A percentile compares a stretch with the other conserved stretches of the same genome.
These are phyloP conservation scores for Petrophora chlorosata DNA, from an alignment of 2,888 invertebrate genomes.

Conservation along the genomic window DNA sequence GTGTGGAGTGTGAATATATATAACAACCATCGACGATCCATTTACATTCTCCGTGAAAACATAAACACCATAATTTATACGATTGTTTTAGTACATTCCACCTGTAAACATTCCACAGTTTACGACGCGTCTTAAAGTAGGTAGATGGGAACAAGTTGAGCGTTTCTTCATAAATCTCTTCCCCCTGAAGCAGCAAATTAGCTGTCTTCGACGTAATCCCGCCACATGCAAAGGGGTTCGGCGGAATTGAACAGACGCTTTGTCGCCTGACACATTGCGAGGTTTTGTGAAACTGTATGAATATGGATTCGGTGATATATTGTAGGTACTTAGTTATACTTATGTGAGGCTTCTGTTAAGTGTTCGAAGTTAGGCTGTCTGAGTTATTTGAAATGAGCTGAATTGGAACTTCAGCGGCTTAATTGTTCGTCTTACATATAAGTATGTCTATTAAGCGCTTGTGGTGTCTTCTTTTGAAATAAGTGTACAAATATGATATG, in stretches of 20 bases:
- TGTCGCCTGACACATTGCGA: slow-evolving; percentile 32
- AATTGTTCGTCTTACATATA: too few relatives aligned
- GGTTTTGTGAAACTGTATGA: slow-evolving; percentile 7
- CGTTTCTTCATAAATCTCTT: slow-evolving; percentile 27
- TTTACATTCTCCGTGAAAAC: too few relatives aligned
- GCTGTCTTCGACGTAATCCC: slow-evolving; percentile 46
- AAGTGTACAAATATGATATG: too few relatives aligned
- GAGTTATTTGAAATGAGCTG: too few relatives aligned
- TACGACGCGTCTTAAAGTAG: slow-evolving; percentile 8
- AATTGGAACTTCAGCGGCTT: too few relatives aligned
- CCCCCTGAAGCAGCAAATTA: slow-evolving; percentile 42
- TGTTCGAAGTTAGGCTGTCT: too few relatives aligned
- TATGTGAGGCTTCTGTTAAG: neutral
- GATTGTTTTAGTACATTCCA: slow-evolving; percentile 3
- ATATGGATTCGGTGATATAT: slow-evolving; percentile 1
- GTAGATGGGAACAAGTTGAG: slow-evolving; percentile 10
- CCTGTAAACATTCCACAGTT: slow-evolving; percentile 17
- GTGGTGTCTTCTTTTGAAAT: too few relatives aligned
- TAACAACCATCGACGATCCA: too few relatives aligned
- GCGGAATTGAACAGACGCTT: slow-evolving; percentile 26
- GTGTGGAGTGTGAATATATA: too few relatives aligned
- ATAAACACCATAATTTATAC: neutral
- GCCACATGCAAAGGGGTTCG: slow-evolving; percentile 36
- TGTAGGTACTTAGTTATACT: neutral
- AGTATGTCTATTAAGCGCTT: too few relatives aligned